A percentile compares a stretch with the other conserved stretches of the same genome.
Conservation (phyloP, 2,113 vertebrate species). For the Ariopsis seemanni region DNA sequence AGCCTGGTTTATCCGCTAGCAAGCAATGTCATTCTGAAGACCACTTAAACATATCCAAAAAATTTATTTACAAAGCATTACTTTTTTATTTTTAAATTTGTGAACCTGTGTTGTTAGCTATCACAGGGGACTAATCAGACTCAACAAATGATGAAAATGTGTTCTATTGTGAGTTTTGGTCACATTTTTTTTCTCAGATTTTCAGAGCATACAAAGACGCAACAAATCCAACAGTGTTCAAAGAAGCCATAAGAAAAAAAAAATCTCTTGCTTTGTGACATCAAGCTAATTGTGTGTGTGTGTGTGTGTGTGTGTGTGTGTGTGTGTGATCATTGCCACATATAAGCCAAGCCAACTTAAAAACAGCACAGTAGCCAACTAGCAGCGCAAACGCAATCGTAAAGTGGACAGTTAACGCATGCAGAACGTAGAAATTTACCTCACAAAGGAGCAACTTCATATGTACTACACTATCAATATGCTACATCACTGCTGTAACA, state of each 20-base stretch:
- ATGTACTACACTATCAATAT: not conserved
- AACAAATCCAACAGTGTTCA: not conserved
- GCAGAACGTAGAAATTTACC: not conserved
- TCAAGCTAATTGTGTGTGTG: not conserved
- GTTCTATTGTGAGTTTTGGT: not conserved
- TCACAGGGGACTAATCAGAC: not conserved
- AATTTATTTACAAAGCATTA: not conserved
- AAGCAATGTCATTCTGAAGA: not conserved
- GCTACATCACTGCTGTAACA: not conserved
- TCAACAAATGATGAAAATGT: not conserved
- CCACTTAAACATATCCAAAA: not conserved
- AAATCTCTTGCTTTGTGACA: not conserved
- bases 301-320: not conserved
- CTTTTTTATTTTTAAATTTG: too few species aligned
- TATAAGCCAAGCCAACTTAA: conserved; percentile 12
- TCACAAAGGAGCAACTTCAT: not conserved
- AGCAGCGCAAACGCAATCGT: not conserved
- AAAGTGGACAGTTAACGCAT: not conserved
- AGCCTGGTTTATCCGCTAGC: not conserved
- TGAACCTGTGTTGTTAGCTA: not conserved
- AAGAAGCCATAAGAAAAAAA: not conserved
- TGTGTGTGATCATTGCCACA: not conserved
- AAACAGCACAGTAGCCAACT: not conserved
- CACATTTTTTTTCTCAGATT: not conserved
- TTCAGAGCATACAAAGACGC: not conserved